Percentiles rank a stretch among this genome's conserved stretches.
phyloP scores from a whole-genome alignment of 2,888 invertebrate species.

The Tiliacea citrago region DNA sequence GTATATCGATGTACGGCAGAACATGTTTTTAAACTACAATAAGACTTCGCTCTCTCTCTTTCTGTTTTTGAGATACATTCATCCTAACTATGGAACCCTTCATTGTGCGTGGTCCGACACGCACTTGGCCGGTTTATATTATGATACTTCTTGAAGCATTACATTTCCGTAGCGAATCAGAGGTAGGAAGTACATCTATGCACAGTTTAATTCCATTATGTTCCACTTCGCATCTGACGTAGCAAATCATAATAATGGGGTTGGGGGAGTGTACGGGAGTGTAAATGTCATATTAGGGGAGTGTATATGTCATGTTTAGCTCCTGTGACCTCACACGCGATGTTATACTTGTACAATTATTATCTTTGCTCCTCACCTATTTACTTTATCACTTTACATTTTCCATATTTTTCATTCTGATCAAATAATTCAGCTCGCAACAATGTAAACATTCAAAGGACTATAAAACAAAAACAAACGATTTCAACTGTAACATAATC shows the following conservation, averaged over 20 bases:
- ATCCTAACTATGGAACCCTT: no score
- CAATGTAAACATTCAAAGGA: background rate
- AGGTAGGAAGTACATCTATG: background rate
- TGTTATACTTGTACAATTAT: conserved; percentile 6
- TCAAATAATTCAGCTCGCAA: background rate
- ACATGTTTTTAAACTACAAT: no score
- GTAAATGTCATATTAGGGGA: conserved; percentile 29
- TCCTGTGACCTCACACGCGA: conserved; percentile 34
- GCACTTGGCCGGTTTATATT: no score
- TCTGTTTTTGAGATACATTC: no score
- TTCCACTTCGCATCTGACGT: conserved; percentile 16
- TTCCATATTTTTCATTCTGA: background rate
- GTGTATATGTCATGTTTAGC: conserved; percentile 22
- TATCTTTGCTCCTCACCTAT: background rate
- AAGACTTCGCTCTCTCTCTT: no score
- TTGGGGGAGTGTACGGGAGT: conserved; percentile 29
- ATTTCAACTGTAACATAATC: conserved; percentile 11
- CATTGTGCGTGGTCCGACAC: no score
- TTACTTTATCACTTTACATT: background rate
- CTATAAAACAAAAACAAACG: background rate
- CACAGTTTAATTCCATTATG: conserved; percentile 31
- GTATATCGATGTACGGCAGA: no score
- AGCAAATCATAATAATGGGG: conserved; percentile 39
- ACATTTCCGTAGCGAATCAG: background rate
- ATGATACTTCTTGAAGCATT: conserved; percentile 10